These are phyloP conservation scores for Graptemys geographica DNA, from an alignment of 2,797 vertebrate genomes.

Conservation along the genomic window DNA sequence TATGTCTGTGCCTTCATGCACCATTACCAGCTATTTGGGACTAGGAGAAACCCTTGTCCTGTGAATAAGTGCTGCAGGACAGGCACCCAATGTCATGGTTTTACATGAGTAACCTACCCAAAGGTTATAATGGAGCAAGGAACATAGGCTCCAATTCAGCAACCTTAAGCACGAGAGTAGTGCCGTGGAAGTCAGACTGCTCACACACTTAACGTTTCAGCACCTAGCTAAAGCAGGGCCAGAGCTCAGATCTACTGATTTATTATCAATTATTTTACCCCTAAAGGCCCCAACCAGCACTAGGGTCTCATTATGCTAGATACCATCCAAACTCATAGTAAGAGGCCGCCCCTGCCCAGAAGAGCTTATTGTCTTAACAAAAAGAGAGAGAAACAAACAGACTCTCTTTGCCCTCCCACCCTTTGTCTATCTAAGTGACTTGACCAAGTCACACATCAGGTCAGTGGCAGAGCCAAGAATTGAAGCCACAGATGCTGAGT, in stretches of 20 bases:
- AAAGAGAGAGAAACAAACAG: not conserved
- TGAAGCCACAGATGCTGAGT: not conserved
- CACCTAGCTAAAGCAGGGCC: not conserved
- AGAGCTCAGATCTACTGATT: not conserved
- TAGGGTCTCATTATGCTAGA: not conserved
- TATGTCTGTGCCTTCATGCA: not conserved
- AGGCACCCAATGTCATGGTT: not conserved
- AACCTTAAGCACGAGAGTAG: not conserved
- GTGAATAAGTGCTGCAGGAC: not conserved
- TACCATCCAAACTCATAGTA: fast-evolving
- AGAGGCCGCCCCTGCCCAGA: not conserved
- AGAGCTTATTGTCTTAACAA: not conserved
- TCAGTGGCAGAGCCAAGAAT: not conserved
- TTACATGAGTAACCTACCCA: not conserved
- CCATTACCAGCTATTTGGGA: not conserved
- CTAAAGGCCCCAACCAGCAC: not conserved
- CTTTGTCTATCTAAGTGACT: not conserved
- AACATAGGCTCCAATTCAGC: not conserved
- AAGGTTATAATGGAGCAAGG: not conserved
- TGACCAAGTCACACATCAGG: fast-evolving
- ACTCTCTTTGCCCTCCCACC: too few species aligned
- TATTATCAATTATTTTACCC: not conserved
- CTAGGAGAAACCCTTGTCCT: not conserved
- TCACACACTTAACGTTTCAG: not conserved
- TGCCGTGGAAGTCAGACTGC: not conserved